Conservation (phyloP, 2,888 invertebrate genomes). For the Eupeodes latifasciatus region DNA sequence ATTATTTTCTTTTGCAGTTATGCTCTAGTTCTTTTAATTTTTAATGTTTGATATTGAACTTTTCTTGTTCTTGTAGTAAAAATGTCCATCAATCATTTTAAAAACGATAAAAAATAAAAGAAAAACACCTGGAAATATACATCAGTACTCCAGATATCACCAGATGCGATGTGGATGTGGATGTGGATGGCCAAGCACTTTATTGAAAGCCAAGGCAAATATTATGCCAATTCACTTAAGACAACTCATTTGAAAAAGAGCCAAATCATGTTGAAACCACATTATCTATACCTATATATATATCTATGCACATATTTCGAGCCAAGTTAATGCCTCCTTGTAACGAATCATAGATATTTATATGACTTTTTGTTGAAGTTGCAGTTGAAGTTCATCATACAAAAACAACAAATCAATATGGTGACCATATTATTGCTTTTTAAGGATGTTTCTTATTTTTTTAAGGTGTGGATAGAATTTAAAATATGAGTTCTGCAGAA, state of each 20-base stretch:
- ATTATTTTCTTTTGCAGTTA: conserved; percentile 12
- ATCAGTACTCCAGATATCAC: too few species aligned
- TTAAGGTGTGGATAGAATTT: too few species aligned
- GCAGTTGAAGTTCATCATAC: conserved; percentile 14
- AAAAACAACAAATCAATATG: background rate
- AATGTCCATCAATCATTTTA: conserved; percentile 27
- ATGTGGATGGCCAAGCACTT: background rate
- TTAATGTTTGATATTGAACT: conserved; percentile 34
- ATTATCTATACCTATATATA: background rate
- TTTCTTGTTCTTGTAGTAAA: conserved; percentile 5
- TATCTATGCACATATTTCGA: too few species aligned
- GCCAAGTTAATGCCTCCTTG: background rate
- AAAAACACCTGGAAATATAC: background rate
- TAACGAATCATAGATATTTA: conserved; percentile 46
- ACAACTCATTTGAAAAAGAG: conserved; percentile 25
- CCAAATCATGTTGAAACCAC: conserved; percentile 35
- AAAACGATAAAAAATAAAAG: too few species aligned
- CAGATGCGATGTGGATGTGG: background rate
- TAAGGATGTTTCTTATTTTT: too few species aligned
- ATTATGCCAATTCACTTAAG: conserved; percentile 9
- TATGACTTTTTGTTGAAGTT: conserved; percentile 37
- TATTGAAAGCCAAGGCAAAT: conserved; percentile 35
- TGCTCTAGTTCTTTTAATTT: conserved; percentile 25
- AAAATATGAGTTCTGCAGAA: too few species aligned
- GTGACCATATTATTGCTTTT: background rate